phyloP scores from a whole-genome alignment of 2,113 vertebrate species.

The Proteles cristata region DNA sequence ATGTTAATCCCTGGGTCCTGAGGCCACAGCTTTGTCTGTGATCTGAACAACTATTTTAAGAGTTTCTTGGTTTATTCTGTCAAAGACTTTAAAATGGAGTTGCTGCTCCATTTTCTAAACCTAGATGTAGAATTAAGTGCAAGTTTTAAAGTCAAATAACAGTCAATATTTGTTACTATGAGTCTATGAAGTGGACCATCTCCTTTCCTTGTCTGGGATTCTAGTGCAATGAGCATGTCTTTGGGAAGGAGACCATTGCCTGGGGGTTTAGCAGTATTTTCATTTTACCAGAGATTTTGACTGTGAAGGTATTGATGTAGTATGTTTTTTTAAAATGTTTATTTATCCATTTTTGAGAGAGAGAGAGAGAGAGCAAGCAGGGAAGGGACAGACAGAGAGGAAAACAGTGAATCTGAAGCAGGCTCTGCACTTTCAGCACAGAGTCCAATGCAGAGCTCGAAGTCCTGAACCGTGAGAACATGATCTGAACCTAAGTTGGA shows the following conservation, averaged over 20 bases:
- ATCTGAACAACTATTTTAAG: not conserved
- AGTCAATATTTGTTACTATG: not conserved
- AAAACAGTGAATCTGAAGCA: too few species aligned
- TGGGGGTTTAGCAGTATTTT: not conserved
- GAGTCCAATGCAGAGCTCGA: too few species aligned
- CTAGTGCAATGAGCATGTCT: not conserved
- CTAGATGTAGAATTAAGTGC: not conserved
- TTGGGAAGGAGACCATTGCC: not conserved
- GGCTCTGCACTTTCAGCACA: too few species aligned
- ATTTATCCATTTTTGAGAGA: too few species aligned
- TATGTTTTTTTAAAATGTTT: not conserved
- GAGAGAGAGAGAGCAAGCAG: too few species aligned
- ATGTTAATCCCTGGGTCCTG: not conserved
- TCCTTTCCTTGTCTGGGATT: not conserved
- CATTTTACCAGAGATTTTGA: not conserved
- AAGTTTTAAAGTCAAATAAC: constrained; percentile 14
- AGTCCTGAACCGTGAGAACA: too few species aligned
- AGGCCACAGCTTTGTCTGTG: not conserved
- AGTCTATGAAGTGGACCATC: not conserved
- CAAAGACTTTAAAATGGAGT: not conserved
- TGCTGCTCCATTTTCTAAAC: not conserved
- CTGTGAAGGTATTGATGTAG: not conserved
- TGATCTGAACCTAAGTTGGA: too few species aligned
- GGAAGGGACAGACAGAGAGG: too few species aligned
- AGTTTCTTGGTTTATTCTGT: not conserved